Conservation (phyloP, 2,113 vertebrate species). For the Nycticryphes semicollaris region DNA sequence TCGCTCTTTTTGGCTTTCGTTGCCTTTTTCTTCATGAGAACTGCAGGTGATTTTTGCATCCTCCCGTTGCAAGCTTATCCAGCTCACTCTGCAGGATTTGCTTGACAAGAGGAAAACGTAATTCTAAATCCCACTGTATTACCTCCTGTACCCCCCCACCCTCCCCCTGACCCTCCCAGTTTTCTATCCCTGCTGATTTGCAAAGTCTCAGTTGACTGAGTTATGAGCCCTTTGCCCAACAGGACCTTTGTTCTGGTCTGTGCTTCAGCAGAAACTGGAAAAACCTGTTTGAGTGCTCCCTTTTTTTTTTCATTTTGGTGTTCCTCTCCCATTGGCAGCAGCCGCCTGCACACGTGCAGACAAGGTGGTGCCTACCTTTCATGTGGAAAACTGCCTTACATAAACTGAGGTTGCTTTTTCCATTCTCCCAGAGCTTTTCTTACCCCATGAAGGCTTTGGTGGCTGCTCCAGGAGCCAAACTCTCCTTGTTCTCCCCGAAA, state of each 20-base stretch:
- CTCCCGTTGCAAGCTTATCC: not conserved
- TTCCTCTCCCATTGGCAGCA: constrained; percentile 52
- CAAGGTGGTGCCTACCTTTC: constrained; percentile 41
- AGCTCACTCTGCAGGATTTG: not conserved
- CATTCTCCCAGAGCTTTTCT: not conserved
- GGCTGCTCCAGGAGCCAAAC: not conserved
- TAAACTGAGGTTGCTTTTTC: not conserved
- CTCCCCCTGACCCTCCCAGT: not conserved
- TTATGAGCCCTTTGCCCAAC: not conserved
- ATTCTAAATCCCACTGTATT: not conserved
- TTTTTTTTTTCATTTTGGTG: not conserved
- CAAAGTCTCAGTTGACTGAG: not conserved
- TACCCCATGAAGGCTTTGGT: not conserved
- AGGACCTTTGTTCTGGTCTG: constrained; percentile 46
- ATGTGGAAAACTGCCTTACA: constrained; percentile 12
- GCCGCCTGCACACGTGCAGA: not conserved
- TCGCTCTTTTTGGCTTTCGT: not conserved
- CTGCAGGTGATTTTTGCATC: not conserved
- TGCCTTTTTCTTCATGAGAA: not conserved
- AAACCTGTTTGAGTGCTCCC: not conserved
- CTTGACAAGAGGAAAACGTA: not conserved
- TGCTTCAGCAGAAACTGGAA: constrained; percentile 51
- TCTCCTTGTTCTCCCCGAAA: not conserved
- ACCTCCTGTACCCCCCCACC: no score
- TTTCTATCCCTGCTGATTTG: not conserved